Conservation (phyloP, 64 coral and sea anemone genomes). For the Montipora sp. region DNA sequence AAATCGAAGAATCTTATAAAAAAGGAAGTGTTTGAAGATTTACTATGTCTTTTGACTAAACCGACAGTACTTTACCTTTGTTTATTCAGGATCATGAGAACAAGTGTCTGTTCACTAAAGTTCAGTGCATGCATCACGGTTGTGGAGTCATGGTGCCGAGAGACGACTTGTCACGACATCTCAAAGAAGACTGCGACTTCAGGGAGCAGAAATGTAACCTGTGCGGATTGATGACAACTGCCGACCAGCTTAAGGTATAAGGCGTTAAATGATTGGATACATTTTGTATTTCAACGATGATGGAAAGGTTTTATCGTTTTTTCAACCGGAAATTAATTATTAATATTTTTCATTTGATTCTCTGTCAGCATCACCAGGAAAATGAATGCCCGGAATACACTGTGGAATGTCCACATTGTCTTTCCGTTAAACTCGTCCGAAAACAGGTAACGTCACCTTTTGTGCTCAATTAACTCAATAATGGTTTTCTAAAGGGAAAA, state of each 20-base stretch:
- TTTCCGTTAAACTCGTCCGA: background rate
- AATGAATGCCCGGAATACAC: conserved; percentile 13
- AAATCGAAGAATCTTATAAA: no score
- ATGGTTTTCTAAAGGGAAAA: no score
- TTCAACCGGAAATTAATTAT: no score
- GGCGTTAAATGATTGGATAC: background rate
- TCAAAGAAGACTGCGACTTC: background rate
- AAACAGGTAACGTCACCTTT: conserved; percentile 12
- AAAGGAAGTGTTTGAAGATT: no score
- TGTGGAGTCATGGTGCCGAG: conserved; percentile 17
- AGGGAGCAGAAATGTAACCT: background rate
- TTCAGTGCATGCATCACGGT: conserved; percentile 13
- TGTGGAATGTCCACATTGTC: background rate
- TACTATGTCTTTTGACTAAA: no score
- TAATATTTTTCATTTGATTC: background rate
- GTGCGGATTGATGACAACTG: background rate
- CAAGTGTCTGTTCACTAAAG: background rate
- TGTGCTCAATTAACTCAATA: no score
- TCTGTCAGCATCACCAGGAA: conserved; percentile 7
- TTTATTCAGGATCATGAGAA: background rate
- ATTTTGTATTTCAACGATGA: no score
- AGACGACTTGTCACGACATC: conserved; percentile 12
- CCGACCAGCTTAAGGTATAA: conserved; percentile 20
- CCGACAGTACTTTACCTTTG: background rate
- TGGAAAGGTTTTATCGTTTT: no score